phyloP scores from a whole-genome alignment of 2,797 vertebrate species.

The Falco concolor region DNA sequence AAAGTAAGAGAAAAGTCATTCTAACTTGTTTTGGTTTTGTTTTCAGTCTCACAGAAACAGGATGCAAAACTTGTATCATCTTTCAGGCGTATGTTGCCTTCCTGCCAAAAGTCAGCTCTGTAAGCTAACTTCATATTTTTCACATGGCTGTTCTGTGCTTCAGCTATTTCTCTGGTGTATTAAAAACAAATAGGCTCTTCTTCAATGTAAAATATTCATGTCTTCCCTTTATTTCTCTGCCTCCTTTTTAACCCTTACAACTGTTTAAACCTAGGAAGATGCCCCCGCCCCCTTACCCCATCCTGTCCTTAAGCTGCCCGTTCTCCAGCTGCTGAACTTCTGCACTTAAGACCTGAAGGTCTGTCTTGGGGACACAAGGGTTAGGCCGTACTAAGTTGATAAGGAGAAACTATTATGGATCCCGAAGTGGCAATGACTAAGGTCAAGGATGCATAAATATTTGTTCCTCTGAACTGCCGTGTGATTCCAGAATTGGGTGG shows the following conservation, averaged over 20 bases:
- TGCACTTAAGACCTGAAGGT: not conserved
- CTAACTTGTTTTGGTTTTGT: not conserved
- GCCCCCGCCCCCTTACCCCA: no score
- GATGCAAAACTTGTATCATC: not conserved
- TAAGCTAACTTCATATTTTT: not conserved
- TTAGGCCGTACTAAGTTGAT: not conserved
- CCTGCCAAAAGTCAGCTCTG: conserved; percentile 52
- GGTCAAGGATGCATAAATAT: not conserved
- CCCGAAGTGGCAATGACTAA: not conserved
- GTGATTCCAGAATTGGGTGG: not conserved
- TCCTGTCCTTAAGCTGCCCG: rapidly evolving
- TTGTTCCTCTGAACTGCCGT: not conserved
- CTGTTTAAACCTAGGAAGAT: not conserved
- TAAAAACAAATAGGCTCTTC: not conserved
- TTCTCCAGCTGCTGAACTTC: not conserved
- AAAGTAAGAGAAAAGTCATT: not conserved
- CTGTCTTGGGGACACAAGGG: not conserved
- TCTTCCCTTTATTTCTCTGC: not conserved
- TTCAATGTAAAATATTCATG: rapidly evolving
- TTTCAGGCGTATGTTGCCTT: not conserved
- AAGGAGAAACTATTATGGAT: not conserved
- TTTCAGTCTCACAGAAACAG: not conserved
- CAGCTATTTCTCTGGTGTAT: conserved; percentile 3
- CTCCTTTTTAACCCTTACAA: not conserved
- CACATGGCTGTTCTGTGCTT: not conserved